Base-by-base conservation (phyloP, 1,140 invertebrate genomes). In the Diachasmimorpha longicaudata region DNA sequence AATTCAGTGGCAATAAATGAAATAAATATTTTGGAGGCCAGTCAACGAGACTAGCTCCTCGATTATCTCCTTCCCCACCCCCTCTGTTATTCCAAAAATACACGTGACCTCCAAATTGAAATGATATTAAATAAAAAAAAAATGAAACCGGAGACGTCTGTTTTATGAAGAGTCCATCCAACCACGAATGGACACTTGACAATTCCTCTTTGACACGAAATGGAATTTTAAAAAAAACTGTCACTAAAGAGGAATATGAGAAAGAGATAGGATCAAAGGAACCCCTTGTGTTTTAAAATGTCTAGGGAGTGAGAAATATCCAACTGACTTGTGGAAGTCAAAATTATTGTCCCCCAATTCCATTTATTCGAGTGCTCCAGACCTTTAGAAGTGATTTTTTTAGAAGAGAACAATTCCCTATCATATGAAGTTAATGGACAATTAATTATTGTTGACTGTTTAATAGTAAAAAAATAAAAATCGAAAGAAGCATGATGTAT, bases 181-280 rank as follows among this genome's bases (percentile, higher is more conserved):
- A 63, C 6, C 23, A 25, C 23, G 6, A 23, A 31, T 13, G 58
- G 58, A 25, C 58, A 63, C 58, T 63, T 63, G 58, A 63, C 58
- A 23, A 63, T 21, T 63, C 9, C 19, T 14, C 58, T 25, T 8
- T 31, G 58, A 23, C 58, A 63, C 58, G 23, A 63, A 63, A 63
- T 63, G 19, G 23, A 63, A 63, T 31, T n/a, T 63, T n/a, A 25
- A 63, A 63, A 63, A 63, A 25, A 63, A 63, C 23, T 25, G 58
- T 63, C 58, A 63, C 58, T 10, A 25, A 25, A 63, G 4, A 63
- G 4, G 21, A 23, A 19, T 16, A 23, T 63, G 23, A 4, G 23
- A 25, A 63, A 63, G 58, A 63, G 23, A 63, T 63, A 63, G 58
- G 58, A 63, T 63, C 58, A 63, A 63, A 63, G 58, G 23, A 63